A percentile compares a stretch with the other conserved stretches of the same genome.
Evolutionary conservation across 2,113 vertebrate genomes (phyloP).

Genomic region (Himantopus leucocephalus): DNA sequence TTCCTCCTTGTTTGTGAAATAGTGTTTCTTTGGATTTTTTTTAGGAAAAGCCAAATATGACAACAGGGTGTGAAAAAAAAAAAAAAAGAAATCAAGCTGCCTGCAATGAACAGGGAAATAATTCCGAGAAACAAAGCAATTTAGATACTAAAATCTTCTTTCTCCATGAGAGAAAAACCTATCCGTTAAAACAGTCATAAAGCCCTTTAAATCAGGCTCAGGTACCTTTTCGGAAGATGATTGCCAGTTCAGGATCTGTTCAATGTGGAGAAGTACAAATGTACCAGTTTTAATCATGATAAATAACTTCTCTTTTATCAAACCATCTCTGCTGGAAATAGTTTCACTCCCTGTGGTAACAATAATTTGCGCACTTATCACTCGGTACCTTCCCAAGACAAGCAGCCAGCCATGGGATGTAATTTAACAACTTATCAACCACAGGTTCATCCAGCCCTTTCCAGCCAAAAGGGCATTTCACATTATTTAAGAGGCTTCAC

Average conservation of each 20-base stretch:
- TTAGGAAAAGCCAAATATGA: background rate
- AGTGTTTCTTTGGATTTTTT: background rate
- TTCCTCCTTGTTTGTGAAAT: background rate
- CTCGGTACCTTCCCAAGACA: conserved; percentile 26
- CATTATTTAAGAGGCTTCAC: conserved; percentile 52
- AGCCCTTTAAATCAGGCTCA: conserved; percentile 7
- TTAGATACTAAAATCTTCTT: conserved; percentile 9
- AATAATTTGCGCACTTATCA: conserved; percentile 42
- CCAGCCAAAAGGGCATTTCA: conserved; percentile 55
- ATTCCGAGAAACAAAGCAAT: background rate
- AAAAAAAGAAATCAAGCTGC: background rate
- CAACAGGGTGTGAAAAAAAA: background rate
- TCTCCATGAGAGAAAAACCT: background rate
- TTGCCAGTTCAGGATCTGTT: conserved; percentile 40
- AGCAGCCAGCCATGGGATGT: conserved; percentile 41
- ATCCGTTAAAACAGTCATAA: conserved; percentile 7
- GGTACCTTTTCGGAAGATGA: conserved; percentile 1
- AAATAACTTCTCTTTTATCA: conserved; percentile 66
- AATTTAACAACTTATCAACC: conserved; percentile 61
- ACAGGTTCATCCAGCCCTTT: conserved; percentile 27
- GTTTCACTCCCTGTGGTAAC: background rate
- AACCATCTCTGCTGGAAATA: conserved; percentile 52
- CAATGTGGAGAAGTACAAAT: conserved; percentile 33
- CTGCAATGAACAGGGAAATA: background rate
- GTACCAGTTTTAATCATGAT: conserved; percentile 46